These are phyloP conservation scores for Kryptolebias marmoratus DNA, from an alignment of 2,113 vertebrate species.

Conservation along the genomic window DNA sequence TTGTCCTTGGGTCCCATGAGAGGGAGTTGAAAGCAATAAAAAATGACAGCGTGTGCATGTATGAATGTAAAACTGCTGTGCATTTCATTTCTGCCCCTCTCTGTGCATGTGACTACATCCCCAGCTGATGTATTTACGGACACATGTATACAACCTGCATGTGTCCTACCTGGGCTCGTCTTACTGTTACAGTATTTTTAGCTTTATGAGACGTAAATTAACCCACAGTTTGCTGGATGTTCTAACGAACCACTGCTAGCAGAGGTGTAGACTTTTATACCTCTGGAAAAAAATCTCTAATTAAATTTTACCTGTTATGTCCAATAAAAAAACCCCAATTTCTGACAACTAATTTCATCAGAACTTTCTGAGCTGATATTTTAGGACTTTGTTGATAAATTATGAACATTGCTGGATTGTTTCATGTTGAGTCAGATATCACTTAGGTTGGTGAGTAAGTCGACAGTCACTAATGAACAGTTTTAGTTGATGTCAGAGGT, in stretches of 20 bases:
- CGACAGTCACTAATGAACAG: not conserved
- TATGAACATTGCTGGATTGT: not conserved
- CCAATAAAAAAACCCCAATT: too few species aligned
- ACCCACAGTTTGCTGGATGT: not conserved
- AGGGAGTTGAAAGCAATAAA: not conserved
- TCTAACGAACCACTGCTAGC: too few species aligned
- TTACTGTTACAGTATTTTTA: not conserved
- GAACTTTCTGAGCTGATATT: too few species aligned
- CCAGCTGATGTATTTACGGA: not conserved
- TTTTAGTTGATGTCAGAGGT: constrained; percentile 7
- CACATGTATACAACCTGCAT: not conserved
- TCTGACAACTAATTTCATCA: too few species aligned
- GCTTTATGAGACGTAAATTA: not conserved
- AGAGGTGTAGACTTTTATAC: too few species aligned
- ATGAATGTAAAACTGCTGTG: constrained; percentile 6
- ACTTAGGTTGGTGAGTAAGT: not conserved
- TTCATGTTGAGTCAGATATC: not conserved
- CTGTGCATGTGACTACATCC: not conserved
- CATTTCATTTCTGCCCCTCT: not conserved
- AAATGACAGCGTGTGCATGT: constrained; percentile 5
- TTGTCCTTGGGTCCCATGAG: constrained; percentile 76
- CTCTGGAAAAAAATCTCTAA: too few species aligned
- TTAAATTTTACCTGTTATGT: too few species aligned
- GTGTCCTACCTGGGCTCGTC: not conserved
- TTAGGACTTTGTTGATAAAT: not conserved